Evolutionary conservation across 2,797 vertebrate species (phyloP).

Genomic region (Salmo trutta): DNA sequence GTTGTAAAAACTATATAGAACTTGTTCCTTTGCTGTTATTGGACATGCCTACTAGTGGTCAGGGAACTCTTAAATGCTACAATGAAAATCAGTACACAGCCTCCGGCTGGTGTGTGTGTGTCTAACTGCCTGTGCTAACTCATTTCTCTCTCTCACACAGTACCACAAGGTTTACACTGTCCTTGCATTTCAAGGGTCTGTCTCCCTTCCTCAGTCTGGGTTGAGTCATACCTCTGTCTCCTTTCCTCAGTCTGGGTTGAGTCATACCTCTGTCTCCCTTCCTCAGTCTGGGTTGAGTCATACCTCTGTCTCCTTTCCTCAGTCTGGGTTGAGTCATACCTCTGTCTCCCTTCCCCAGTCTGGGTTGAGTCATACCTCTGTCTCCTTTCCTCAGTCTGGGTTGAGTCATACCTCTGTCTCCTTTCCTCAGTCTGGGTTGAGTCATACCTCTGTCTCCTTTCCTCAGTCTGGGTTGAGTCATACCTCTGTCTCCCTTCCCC

Average conservation of each 20-base stretch:
- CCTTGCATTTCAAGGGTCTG: slow-evolving; percentile 55
- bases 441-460: slow-evolving; percentile 17
- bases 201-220: slow-evolving; percentile 33
- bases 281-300: neutral
- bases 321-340: slow-evolving; percentile 49
- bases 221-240: neutral
- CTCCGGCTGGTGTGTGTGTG: neutral
- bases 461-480: neutral
- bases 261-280: slow-evolving; percentile 9
- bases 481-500: slow-evolving; percentile 1
- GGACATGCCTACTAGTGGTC: too few species aligned
- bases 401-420: slow-evolving; percentile 26
- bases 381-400: too few species aligned
- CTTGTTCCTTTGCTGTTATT: too few species aligned
- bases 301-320: slow-evolving; percentile 42
- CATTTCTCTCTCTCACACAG: slow-evolving; percentile 27
- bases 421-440: slow-evolving; percentile 42
- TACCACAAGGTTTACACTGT: slow-evolving; percentile 41
- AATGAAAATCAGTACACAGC: too few species aligned
- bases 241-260: neutral
- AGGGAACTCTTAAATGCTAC: too few species aligned
- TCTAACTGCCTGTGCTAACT: neutral
- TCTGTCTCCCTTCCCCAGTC: slow-evolving; percentile 38
- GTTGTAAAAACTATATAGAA: too few species aligned
- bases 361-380: slow-evolving; percentile 39